Percentiles rank a stretch among this genome's conserved stretches.
Evolutionary conservation across 2,888 invertebrate genomes (phyloP).

Genomic region (Drosophila prolongata): DNA sequence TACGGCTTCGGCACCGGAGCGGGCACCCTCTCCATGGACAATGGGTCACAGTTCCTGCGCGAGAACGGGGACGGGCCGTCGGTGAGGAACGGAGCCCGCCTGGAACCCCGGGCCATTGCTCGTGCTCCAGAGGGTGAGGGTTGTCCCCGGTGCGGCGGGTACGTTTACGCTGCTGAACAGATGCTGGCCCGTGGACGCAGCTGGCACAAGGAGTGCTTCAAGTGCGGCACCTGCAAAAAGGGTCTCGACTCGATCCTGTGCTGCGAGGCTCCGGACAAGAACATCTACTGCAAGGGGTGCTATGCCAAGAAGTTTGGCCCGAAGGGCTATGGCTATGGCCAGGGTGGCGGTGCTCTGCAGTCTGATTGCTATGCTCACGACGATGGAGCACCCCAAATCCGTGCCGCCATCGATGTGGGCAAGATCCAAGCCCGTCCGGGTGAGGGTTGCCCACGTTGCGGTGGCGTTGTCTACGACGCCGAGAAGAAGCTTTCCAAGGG

Average conservation of each 20-base stretch:
- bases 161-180: slow-evolving; percentile 98
- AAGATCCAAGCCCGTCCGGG: slow-evolving; percentile 92
- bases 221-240: slow-evolving; percentile 94
- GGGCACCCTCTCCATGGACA: slow-evolving; percentile 74
- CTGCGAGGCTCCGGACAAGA: slow-evolving; percentile 97
- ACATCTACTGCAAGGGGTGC: slow-evolving; percentile 99
- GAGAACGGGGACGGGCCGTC: slow-evolving; percentile 75
- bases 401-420: slow-evolving; percentile 93
- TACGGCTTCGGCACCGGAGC: slow-evolving; percentile 73
- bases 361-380: slow-evolving; percentile 93
- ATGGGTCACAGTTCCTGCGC: slow-evolving; percentile 68
- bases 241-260: slow-evolving; percentile 95
- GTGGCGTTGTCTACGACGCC: slow-evolving; percentile 96
- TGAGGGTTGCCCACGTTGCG: slow-evolving; percentile 95
- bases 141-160: slow-evolving; percentile 96
- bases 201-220: slow-evolving; percentile 97
- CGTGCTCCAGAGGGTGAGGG: slow-evolving; percentile 94
- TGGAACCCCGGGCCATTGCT: slow-evolving; percentile 90
- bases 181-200: slow-evolving; percentile 87
- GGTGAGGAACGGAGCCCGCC: slow-evolving; percentile 87
- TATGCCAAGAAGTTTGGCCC: slow-evolving; percentile 99
- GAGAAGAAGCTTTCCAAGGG: slow-evolving; percentile 97
- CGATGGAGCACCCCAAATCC: slow-evolving; percentile 82
- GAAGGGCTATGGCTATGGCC: slow-evolving; percentile 98
- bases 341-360: slow-evolving; percentile 97